Percentiles rank a stretch among this genome's conserved stretches.
Conservation (phyloP, 2,797 vertebrate species). For the Heterohyrax brucei region DNA sequence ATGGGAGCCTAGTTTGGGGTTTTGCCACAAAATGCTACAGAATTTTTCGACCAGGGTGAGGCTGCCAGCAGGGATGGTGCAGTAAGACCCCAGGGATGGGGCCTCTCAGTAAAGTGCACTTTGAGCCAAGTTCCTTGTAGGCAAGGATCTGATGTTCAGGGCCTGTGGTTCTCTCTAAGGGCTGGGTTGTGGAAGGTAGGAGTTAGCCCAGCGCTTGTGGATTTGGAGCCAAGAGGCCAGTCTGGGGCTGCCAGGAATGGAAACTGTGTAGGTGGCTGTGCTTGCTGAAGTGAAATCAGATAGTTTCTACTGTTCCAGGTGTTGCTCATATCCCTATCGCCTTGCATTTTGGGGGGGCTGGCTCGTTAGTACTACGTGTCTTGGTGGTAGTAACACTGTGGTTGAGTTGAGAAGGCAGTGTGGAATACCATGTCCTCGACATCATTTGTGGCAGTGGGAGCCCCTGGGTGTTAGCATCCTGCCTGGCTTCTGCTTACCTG, state of each 20-base stretch:
- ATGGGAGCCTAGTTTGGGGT: neutral
- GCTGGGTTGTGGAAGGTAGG: neutral
- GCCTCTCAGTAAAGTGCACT: neutral
- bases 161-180: neutral
- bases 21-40: neutral
- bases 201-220: neutral
- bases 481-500: neutral
- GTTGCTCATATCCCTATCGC: accelerated
- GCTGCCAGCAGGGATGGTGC: neutral
- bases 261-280: neutral
- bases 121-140: neutral
- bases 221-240: neutral
- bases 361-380: neutral
- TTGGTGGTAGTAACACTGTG: neutral
- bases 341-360: neutral
- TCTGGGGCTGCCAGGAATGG: neutral
- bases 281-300: neutral
- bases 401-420: neutral
- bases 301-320: neutral
- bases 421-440: neutral
- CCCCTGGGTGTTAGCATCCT: neutral
- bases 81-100: neutral
- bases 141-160: neutral
- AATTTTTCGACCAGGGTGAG: neutral
- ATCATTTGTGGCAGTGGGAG: neutral